Base-by-base conservation (phyloP, 1,140 invertebrate genomes). In the Halictus rubicundus region DNA sequence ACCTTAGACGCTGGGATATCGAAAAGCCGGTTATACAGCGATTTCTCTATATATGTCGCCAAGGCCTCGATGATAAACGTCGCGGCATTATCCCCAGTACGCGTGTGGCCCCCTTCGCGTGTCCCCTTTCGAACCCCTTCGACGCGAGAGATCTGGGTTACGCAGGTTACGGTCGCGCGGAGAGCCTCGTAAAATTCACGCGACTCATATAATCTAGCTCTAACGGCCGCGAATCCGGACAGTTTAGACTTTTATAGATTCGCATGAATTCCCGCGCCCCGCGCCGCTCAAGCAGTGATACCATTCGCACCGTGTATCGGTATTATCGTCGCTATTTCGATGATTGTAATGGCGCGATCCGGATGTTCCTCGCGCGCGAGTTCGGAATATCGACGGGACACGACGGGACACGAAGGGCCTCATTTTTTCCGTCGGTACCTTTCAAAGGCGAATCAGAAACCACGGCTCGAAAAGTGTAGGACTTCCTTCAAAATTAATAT, bases 161-260 rank as follows among this genome's bases (percentile, higher is more conserved):
- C 54, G 37, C 19, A 4, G n/a, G 5, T 6, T n/a, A 46, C 37
- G 21, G 12, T 32, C 60, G 1, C 60, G 2, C 25, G 21, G 54
- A 21, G 27, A 3, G 23, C 32, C 57, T 74, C 77, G 63, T 68
- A 61, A 79, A 79, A 74, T 74, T 66, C 60, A 10, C 71, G 78
- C 39, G 19, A 16, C 70, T 60, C 61, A 63, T 79, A 79, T 74
- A 79, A 74, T 79, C 78, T 39, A 46, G 39, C 19, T 23, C 71
- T 64, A 74, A 79, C 52, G 52, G 63, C 42, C 70, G 63, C 52
- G 78, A 74, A 74, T 71, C 70, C 54, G 39, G 25, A 66, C 78
- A 74, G 70, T 74, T 79, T 79, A 74, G 78, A 79, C 71, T 79
- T 79, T 79, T 79, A 79, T 73, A 66, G 71, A n/a, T 74, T 52